Base-by-base conservation (phyloP, 2,797 vertebrate species). In the Poeciliopsis infans region DNA sequence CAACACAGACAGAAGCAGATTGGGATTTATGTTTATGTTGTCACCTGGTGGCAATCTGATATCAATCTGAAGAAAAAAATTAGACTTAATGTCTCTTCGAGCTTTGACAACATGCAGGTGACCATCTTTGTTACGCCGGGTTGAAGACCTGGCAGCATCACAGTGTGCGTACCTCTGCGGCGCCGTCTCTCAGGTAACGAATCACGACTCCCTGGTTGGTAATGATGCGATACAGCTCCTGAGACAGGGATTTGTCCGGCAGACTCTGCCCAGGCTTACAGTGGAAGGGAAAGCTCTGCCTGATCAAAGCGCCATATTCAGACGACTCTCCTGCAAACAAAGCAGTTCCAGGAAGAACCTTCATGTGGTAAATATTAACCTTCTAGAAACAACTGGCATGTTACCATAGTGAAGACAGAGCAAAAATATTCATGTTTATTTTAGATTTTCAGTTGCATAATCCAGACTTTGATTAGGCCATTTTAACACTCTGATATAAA, bases 131-230 rank as follows among this genome's bases (percentile, higher is more conserved):
- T 28, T 5, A 66, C 36, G 5, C 25, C 43, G 4, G 43, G 16
- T 28, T 8, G 25, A 45, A 70, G 41, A 45, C 41, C 12, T 43
- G 68, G 23, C 41, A 46, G 20, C 20, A 23, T 18, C 5, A n/a
- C 15, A 20, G 12, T 28, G 16, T 45, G 11, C 47, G 57, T 76
- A 99, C 98, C 97, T 97, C 88, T 16, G 96, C 96, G 74, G 97
- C 96, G 28, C 97, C 96, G 75, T 97, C 96, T 92, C 93, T 89
- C 95, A 98, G 94, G 86, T 93, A 87, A 78, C 96, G 97, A 85
- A 99, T 83, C 73, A 99, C 97, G 4, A 96, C 94, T 81, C 98
- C 98, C 85, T 96, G 94, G 64, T 88, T 85, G 79, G 96, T 99
- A 88, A 97, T 91, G 47, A 96, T 90, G 79, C 97, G 96, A 1